A percentile compares a stretch with the other conserved stretches of the same genome.
phyloP scores from a whole-genome alignment of 2,113 vertebrate species.

The Xenus cinereus region DNA sequence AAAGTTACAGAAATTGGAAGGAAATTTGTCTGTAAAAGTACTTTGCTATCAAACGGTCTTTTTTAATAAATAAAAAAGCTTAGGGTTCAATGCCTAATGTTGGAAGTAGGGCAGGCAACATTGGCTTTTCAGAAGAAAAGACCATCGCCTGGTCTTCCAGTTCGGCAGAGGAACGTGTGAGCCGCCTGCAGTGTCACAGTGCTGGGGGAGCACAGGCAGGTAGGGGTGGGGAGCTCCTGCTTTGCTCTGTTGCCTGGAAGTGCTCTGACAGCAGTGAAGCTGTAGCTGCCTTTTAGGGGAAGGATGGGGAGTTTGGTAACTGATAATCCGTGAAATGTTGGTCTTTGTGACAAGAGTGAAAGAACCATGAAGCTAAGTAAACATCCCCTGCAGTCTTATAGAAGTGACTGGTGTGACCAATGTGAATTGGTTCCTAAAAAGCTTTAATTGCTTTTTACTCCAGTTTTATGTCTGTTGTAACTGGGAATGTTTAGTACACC shows the following conservation, averaged over 20 bases:
- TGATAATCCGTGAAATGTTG: not conserved
- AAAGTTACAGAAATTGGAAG: not conserved
- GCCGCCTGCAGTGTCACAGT: rapidly evolving
- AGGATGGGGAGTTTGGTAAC: not conserved
- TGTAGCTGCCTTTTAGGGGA: not conserved
- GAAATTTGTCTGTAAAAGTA: not conserved
- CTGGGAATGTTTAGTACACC: not conserved
- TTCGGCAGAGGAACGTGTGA: rapidly evolving
- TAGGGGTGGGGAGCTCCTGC: not conserved
- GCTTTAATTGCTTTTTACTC: not conserved
- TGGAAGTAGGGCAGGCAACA: not conserved
- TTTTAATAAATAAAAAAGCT: not conserved
- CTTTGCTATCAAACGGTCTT: not conserved
- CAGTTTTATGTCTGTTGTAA: not conserved
- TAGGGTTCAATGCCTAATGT: not conserved
- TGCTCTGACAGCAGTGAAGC: not conserved
- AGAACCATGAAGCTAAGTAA: not conserved
- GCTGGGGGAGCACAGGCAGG: not conserved
- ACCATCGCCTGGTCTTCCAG: not conserved
- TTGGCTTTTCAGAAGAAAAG: not conserved
- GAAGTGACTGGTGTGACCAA: not conserved
- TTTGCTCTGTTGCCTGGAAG: not conserved
- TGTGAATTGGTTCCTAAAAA: not conserved
- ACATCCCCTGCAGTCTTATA: not conserved
- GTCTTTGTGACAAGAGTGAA: not conserved